Conservation (phyloP, 2,113 vertebrate genomes). For the Neogobius melanostomus region DNA sequence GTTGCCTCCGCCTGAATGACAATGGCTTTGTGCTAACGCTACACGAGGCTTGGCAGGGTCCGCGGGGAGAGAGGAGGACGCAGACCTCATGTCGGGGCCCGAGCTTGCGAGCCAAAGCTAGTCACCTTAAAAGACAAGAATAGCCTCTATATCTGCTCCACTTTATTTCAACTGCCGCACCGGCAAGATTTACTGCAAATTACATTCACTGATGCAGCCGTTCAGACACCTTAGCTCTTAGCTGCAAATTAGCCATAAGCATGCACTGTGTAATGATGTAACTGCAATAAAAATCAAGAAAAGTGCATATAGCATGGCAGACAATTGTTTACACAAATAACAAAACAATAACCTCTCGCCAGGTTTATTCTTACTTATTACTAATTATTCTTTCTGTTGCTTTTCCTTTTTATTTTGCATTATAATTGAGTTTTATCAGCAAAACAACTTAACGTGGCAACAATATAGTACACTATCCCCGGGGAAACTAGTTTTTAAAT, state of each 20-base stretch:
- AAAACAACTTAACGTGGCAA: no score
- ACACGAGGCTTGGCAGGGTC: slow-evolving; percentile 38
- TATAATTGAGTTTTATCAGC: no score
- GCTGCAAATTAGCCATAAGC: slow-evolving; percentile 38
- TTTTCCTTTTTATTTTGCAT: no score
- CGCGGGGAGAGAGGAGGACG: slow-evolving; percentile 26
- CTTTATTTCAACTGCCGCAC: slow-evolving; percentile 42
- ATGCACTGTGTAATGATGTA: slow-evolving; percentile 37
- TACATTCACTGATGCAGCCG: slow-evolving; percentile 59
- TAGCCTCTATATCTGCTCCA: slow-evolving; percentile 5
- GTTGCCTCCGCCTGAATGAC: slow-evolving; percentile 34
- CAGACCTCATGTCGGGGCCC: slow-evolving; percentile 24
- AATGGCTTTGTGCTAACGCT: slow-evolving; percentile 31
- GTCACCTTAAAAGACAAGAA: slow-evolving; percentile 34
- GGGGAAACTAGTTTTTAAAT: no score
- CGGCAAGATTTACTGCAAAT: slow-evolving; percentile 58
- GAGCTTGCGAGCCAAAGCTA: slow-evolving; percentile 23
- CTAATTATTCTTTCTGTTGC: no score
- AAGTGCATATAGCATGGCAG: slow-evolving; percentile 26
- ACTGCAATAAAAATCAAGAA: slow-evolving; percentile 52
- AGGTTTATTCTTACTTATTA: no score
- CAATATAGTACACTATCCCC: no score
- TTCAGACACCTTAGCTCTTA: slow-evolving; percentile 51
- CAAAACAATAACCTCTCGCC: neutral
- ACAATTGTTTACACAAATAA: slow-evolving; percentile 27